phyloP scores from a whole-genome alignment of 1,140 invertebrate genomes.

The Odontomachus brunneus region DNA sequence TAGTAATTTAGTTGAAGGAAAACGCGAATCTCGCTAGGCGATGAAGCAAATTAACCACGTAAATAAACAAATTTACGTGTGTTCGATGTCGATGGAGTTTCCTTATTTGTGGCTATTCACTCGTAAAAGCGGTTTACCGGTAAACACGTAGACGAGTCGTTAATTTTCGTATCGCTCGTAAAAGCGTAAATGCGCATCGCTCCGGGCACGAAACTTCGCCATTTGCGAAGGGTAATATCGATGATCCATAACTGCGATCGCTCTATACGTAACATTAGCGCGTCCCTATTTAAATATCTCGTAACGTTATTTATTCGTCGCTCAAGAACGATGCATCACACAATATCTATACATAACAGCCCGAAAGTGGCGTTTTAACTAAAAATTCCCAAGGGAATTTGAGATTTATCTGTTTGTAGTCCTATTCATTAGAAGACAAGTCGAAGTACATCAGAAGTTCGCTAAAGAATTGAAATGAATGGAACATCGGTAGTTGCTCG shows the following conservation, averaged over 20 bases:
- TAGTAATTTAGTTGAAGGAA: background rate
- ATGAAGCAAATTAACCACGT: constrained; percentile 3
- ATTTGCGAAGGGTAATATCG: constrained; percentile 27
- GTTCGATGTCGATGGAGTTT: constrained; percentile 53
- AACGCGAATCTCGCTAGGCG: constrained; percentile 1
- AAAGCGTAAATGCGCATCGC: constrained; percentile 45
- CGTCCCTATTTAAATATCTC: constrained; percentile 2
- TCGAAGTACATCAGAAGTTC: background rate
- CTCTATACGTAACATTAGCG: background rate
- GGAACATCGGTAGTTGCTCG: background rate
- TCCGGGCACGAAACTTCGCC: constrained; percentile 26
- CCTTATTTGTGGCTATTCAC: constrained; percentile 44
- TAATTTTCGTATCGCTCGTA: constrained; percentile 48
- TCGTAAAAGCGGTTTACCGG: constrained; percentile 46
- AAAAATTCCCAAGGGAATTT: too few relatives aligned
- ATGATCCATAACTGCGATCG: constrained; percentile 29
- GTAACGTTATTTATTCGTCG: background rate
- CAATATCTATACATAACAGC: background rate
- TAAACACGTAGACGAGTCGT: constrained; percentile 47
- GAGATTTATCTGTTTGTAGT: too few relatives aligned
- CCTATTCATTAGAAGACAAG: too few relatives aligned
- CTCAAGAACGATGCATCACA: background rate
- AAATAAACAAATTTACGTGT: constrained; percentile 50
- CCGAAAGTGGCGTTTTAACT: too few relatives aligned
- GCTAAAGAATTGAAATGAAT: background rate